A percentile compares a stretch with the other conserved stretches of the same genome.
These are phyloP conservation scores for Pyrocoelia pectoralis DNA, from an alignment of 2,888 invertebrate species.

Conservation along the genomic window DNA sequence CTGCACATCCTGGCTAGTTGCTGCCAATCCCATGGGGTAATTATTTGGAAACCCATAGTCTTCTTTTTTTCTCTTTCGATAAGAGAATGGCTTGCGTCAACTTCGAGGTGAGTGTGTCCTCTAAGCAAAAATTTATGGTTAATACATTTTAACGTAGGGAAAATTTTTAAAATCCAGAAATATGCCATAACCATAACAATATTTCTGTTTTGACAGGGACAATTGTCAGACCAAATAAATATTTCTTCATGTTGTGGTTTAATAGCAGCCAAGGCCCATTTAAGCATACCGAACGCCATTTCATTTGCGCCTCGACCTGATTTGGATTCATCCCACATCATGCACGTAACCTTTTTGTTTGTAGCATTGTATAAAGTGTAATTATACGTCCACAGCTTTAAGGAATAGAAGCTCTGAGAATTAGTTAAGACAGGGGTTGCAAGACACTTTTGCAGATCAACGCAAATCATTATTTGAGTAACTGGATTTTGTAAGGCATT, in stretches of 20 bases:
- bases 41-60: constrained; percentile 32
- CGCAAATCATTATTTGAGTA: background rate
- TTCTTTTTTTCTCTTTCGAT: constrained; percentile 31
- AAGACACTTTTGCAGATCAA: constrained; percentile 38
- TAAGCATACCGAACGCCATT: constrained; percentile 41
- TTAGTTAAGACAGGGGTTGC: constrained; percentile 34
- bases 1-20: too few species aligned
- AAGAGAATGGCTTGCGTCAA: constrained; percentile 23
- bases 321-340: constrained; percentile 40
- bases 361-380: constrained; percentile 20
- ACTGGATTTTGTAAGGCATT: too few species aligned
- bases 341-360: constrained; percentile 23
- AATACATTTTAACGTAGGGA: constrained; percentile 29
- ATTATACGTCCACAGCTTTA: constrained; percentile 35
- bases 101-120: constrained; percentile 42
- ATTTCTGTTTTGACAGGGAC: constrained; percentile 18
- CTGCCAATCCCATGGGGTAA: constrained; percentile 42
- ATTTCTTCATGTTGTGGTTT: background rate
- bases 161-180: constrained; percentile 14
- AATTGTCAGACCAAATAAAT: constrained; percentile 25
- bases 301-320: constrained; percentile 40
- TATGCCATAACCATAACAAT: constrained; percentile 12
- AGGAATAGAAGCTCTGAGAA: constrained; percentile 35
- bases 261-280: constrained; percentile 27
- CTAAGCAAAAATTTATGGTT: constrained; percentile 40